A percentile compares a stretch with the other conserved stretches of the same genome.
Evolutionary conservation across 2,113 vertebrate genomes (phyloP).

Genomic region (Lophura nycthemera): DNA sequence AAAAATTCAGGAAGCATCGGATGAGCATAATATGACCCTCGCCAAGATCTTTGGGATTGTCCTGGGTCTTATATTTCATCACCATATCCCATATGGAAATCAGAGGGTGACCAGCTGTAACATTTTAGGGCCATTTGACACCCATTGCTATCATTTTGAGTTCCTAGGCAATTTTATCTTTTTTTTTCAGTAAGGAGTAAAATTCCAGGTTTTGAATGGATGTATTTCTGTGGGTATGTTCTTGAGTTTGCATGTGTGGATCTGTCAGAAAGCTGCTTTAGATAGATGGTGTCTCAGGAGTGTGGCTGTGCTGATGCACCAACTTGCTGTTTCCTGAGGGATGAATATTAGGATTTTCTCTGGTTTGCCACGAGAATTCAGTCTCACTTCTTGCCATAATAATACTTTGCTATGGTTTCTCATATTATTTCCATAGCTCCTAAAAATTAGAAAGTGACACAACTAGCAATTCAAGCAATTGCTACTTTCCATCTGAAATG

Average conservation of each 20-base stretch:
- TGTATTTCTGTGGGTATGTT: neutral
- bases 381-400: neutral
- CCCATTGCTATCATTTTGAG: neutral
- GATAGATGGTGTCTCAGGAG: neutral
- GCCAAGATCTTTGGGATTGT: neutral
- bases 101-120: neutral
- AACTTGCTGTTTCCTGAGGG: neutral
- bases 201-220: neutral
- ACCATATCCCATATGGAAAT: neutral
- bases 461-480: neutral
- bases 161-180: neutral
- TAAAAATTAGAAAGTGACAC: neutral
- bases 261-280: neutral
- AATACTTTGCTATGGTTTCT: neutral
- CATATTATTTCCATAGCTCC: neutral
- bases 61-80: neutral
- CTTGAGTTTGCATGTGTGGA: accelerated
- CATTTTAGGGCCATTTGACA: neutral
- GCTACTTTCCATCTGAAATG: neutral
- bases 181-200: neutral
- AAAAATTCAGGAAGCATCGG: neutral
- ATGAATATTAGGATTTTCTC: neutral
- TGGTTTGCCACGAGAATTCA: neutral
- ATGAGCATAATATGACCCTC: neutral
- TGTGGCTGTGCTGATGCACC: neutral